Percentiles rank a stretch among this genome's conserved stretches.
These are phyloP conservation scores for Gobio gobio DNA, from an alignment of 2,113 vertebrate genomes.

Conservation along the genomic window DNA sequence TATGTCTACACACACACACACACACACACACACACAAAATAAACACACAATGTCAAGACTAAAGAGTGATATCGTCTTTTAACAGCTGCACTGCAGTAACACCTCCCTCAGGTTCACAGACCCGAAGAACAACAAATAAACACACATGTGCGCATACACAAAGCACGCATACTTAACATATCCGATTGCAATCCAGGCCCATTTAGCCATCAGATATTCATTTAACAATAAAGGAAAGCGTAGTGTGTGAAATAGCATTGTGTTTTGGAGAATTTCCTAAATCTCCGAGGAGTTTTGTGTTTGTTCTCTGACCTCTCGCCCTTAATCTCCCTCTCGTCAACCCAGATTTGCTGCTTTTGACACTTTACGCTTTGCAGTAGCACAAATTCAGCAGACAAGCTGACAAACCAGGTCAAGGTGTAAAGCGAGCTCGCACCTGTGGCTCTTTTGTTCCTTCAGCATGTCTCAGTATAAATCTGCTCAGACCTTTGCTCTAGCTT, in stretches of 20 bases:
- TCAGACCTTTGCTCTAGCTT: neutral
- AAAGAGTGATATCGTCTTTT: slow-evolving; percentile 75
- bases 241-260: neutral
- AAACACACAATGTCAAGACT: slow-evolving; percentile 42
- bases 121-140: slow-evolving; percentile 21
- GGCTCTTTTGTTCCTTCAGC: slow-evolving; percentile 41
- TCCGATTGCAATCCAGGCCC: neutral
- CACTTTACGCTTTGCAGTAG: slow-evolving; percentile 25
- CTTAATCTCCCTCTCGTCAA: slow-evolving; percentile 12
- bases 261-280: slow-evolving; percentile 25
- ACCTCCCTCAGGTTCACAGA: slow-evolving; percentile 10
- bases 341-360: slow-evolving; percentile 47
- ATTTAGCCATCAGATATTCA: neutral
- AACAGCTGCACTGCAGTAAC: slow-evolving; percentile 65
- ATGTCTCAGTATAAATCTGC: neutral
- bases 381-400: slow-evolving; percentile 46
- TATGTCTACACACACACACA: slow-evolving; percentile 65
- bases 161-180: slow-evolving; percentile 4
- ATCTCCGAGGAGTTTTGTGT: slow-evolving; percentile 32
- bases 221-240: neutral
- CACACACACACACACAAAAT: slow-evolving; percentile 52
- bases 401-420: slow-evolving; percentile 46
- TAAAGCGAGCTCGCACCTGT: slow-evolving; percentile 48
- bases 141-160: slow-evolving; percentile 20
- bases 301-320: slow-evolving; percentile 18